Evolutionary conservation across 2,797 vertebrate genomes (phyloP).

Genomic region (Sebastiscus tertius): DNA sequence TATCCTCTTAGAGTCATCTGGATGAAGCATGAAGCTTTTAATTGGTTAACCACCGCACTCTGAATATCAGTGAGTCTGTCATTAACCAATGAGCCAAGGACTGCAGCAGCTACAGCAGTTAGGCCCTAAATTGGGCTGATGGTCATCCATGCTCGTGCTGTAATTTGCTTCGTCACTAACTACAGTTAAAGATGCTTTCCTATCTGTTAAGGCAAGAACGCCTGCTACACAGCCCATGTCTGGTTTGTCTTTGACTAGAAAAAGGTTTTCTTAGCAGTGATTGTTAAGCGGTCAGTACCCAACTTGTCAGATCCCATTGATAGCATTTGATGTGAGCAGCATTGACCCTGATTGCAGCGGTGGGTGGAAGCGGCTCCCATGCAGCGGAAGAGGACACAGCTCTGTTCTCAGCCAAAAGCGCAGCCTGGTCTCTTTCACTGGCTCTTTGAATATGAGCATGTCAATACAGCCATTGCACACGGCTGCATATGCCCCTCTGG

Average conservation of each 20-base stretch:
- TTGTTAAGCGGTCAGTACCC: conserved; percentile 45
- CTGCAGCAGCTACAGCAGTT: conserved; percentile 14
- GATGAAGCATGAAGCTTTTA: conserved; percentile 63
- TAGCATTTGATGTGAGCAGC: conserved; percentile 55
- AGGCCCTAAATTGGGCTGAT: conserved; percentile 17
- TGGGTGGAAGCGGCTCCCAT: conserved; percentile 48
- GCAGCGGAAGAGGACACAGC: conserved; percentile 46
- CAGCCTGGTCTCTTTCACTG: conserved; percentile 50
- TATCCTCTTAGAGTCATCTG: conserved; percentile 59
- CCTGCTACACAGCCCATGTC: conserved; percentile 16
- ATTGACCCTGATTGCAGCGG: conserved; percentile 63
- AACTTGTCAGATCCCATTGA: conserved; percentile 59
- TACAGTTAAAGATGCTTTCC: conserved; percentile 15
- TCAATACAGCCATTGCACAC: conserved; percentile 72
- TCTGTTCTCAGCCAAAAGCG: conserved; percentile 50
- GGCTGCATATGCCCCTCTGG: conserved; percentile 73
- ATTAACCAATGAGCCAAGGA: conserved; percentile 45
- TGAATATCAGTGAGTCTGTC: conserved; percentile 41
- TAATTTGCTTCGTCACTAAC: conserved; percentile 33
- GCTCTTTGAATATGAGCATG: conserved; percentile 66
- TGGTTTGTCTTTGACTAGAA: conserved; percentile 47
- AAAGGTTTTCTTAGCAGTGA: conserved; percentile 53
- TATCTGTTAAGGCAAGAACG: conserved; percentile 16
- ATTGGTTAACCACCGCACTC: conserved; percentile 70
- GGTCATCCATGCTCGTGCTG: conserved; percentile 16